Percentiles rank a stretch among this genome's conserved stretches.
Evolutionary conservation across 2,113 vertebrate species (phyloP).

Genomic region (Cyprichromis sp.): DNA sequence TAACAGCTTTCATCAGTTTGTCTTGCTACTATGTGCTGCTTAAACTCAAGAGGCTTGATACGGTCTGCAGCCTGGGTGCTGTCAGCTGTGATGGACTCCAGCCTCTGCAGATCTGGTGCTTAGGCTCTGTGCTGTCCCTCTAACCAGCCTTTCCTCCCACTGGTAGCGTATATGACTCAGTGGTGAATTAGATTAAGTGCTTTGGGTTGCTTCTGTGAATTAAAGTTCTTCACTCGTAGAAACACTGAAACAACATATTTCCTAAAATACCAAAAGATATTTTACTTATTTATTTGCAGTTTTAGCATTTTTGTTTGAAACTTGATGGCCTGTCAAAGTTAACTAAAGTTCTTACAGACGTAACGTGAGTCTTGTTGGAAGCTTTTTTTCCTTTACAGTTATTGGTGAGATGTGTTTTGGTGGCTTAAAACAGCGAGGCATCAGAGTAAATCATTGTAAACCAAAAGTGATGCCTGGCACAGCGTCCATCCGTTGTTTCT

Average conservation of each 20-base stretch:
- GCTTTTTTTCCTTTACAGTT: background rate
- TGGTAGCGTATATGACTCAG: background rate
- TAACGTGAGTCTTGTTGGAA: background rate
- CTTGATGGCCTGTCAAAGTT: background rate
- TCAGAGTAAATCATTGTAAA: background rate
- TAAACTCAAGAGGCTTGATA: background rate
- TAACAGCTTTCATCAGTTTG: background rate
- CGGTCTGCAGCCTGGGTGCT: background rate
- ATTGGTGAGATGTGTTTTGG: background rate
- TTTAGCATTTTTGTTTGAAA: background rate
- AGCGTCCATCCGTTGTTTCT: background rate
- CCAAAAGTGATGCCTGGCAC: background rate
- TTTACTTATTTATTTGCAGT: background rate
- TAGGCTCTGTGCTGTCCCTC: background rate
- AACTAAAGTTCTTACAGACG: background rate
- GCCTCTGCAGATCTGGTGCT: background rate
- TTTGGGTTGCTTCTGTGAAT: background rate
- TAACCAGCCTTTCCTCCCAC: background rate
- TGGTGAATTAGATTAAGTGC: background rate
- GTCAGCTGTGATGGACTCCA: background rate
- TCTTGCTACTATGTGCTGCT: background rate
- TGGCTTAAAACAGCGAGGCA: background rate
- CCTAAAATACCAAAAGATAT: background rate
- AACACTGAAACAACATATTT: background rate
- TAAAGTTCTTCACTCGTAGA: background rate